Conservation (phyloP, 2,113 vertebrate species). For the Theristicus caerulescens region DNA sequence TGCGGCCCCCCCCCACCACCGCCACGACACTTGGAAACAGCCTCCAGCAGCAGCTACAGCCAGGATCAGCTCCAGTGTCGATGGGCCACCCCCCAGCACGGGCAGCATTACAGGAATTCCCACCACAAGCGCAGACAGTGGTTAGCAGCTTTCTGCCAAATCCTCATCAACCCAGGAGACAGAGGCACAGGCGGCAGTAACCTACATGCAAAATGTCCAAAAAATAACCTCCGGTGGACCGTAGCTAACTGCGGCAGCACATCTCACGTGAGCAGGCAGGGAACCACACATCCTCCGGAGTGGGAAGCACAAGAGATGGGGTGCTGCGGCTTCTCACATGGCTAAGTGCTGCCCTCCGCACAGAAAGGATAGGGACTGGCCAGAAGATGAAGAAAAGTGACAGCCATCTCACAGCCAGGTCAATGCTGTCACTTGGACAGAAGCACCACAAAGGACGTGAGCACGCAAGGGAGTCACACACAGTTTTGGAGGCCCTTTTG, state of each 20-base stretch:
- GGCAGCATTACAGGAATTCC: conserved; percentile 14
- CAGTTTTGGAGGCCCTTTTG: not conserved
- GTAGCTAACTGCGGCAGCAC: not conserved
- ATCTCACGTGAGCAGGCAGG: not conserved
- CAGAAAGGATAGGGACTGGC: not conserved
- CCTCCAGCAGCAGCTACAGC: not conserved
- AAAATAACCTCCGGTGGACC: not conserved
- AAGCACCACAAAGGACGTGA: not conserved
- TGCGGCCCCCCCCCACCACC: not conserved
- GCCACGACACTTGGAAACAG: not conserved
- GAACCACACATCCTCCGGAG: not conserved
- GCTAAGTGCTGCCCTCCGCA: not conserved
- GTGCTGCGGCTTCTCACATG: not conserved
- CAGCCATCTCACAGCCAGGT: not conserved
- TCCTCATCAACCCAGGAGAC: not conserved
- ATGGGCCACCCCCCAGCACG: not conserved
- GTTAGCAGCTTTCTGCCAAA: conserved; percentile 33
- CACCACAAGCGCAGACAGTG: not conserved
- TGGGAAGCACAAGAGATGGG: not conserved
- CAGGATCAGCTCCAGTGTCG: not conserved
- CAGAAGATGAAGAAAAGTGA: not conserved
- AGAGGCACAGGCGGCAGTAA: not conserved
- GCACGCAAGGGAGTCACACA: accelerated
- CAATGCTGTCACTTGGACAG: not conserved
- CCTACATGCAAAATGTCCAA: not conserved